A percentile compares a stretch with the other conserved stretches of the same genome.
Evolutionary conservation across 1,140 invertebrate genomes (phyloP).

Genomic region (Metaphire vulgaris): DNA sequence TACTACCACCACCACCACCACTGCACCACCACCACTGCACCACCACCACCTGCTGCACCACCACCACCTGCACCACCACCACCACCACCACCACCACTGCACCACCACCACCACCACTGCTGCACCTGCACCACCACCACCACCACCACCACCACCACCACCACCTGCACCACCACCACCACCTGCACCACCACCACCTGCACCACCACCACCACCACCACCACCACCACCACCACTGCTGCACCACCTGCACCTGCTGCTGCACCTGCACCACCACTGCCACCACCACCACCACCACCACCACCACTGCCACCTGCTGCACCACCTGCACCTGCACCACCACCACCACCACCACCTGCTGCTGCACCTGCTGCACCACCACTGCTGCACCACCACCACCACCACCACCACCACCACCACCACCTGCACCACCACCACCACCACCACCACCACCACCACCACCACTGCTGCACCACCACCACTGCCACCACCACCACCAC

Average conservation of each 20-base stretch:
- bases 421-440: constrained; percentile 5
- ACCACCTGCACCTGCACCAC: constrained; percentile 22
- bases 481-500: constrained; percentile 23
- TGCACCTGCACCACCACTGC: constrained; percentile 15
- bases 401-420: constrained; percentile 17
- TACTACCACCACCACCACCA: constrained; percentile 18
- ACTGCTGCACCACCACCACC: too few relatives aligned
- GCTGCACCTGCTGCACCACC: constrained; percentile 15
- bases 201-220: constrained; percentile 1
- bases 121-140: neutral
- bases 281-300: constrained; percentile 24
- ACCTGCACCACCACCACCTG: constrained; percentile 8
- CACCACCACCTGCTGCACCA: neutral
- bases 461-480: too few relatives aligned
- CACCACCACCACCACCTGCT: constrained; percentile 19
- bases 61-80: neutral
- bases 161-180: neutral
- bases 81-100: constrained; percentile 13
- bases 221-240: neutral
- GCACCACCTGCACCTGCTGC: too few relatives aligned
- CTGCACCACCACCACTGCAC: constrained; percentile 21
- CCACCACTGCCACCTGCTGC: too few relatives aligned
- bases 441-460: too few relatives aligned
- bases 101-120: too few relatives aligned
- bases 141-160: neutral